These are phyloP conservation scores for Drosophila yooni DNA, from an alignment of 2,888 invertebrate species.

Conservation along the genomic window DNA sequence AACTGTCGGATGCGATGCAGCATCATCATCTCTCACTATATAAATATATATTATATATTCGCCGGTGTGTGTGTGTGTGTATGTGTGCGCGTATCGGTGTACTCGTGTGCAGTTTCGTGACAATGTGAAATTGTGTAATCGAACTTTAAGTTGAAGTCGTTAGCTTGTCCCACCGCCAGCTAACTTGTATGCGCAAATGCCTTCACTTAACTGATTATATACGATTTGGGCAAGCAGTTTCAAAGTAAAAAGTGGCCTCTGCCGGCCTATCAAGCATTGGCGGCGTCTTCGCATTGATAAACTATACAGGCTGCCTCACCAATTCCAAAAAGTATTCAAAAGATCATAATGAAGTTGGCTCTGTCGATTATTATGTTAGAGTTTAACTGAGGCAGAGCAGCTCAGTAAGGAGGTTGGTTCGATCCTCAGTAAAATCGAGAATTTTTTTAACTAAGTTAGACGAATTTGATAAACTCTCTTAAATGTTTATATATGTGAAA, in stretches of 20 bases:
- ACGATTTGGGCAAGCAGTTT: conserved; percentile 57
- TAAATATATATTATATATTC: background rate
- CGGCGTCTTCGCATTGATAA: conserved; percentile 52
- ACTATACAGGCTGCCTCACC: conserved; percentile 50
- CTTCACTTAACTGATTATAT: conserved; percentile 78
- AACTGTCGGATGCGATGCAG: conserved; percentile 55
- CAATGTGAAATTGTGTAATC: conserved; percentile 51
- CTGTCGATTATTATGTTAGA: background rate
- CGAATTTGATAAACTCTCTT: too few species aligned
- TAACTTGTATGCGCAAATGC: conserved; percentile 67
- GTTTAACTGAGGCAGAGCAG: background rate
- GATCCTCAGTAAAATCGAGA: background rate
- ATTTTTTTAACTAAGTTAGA: background rate
- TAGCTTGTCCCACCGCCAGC: conserved; percentile 6
- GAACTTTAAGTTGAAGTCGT: conserved; percentile 3
- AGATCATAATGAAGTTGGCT: background rate
- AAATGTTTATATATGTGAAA: background rate
- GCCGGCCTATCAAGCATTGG: conserved; percentile 28
- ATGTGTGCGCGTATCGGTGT: background rate
- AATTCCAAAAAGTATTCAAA: background rate
- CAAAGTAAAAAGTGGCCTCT: conserved; percentile 49
- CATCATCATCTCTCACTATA: conserved; percentile 24
- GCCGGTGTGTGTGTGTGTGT: background rate
- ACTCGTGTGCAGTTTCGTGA: conserved; percentile 30
- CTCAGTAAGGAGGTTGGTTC: background rate